phyloP scores from a whole-genome alignment of 2,888 invertebrate genomes.

The Stenchaetothrips biformis region DNA sequence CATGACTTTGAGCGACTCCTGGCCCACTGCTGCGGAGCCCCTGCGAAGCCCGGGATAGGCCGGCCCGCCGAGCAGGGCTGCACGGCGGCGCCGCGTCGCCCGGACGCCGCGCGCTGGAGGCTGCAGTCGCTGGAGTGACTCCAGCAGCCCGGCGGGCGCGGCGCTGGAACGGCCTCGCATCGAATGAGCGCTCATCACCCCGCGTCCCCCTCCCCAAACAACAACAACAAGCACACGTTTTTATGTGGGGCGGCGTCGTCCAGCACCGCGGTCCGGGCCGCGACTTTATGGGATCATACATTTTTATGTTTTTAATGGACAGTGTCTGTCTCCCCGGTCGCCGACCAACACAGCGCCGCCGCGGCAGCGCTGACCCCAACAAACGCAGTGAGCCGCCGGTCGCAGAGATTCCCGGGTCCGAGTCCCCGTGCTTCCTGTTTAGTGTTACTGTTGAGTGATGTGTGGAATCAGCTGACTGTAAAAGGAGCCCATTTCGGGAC shows the following conservation, averaged over 20 bases:
- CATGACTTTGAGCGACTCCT: no score
- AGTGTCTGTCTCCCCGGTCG: background rate
- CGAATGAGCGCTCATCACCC: no score
- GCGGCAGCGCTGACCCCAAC: background rate
- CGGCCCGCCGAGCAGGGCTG: background rate
- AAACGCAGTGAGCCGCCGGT: background rate
- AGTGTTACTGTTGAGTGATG: no score
- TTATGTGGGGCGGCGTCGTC: background rate
- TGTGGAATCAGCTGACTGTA: background rate
- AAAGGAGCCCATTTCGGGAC: background rate
- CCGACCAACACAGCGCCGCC: background rate
- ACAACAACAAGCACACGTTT: background rate
- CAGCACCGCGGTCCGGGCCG: background rate
- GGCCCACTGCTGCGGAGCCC: background rate
- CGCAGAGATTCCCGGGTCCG: background rate
- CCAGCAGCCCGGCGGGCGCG: background rate
- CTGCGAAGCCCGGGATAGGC: background rate
- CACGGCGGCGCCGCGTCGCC: background rate
- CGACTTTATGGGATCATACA: slow-evolving; percentile 18
- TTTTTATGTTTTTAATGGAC: slow-evolving; percentile 24
- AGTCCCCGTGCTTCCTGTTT: no score
- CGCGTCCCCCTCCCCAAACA: no score
- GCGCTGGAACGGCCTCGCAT: background rate
- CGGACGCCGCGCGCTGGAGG: background rate
- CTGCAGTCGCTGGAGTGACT: background rate